A percentile compares a stretch with the other conserved stretches of the same genome.
Evolutionary conservation across 1,140 invertebrate species (phyloP).

Genomic region (Colletes gigas): DNA sequence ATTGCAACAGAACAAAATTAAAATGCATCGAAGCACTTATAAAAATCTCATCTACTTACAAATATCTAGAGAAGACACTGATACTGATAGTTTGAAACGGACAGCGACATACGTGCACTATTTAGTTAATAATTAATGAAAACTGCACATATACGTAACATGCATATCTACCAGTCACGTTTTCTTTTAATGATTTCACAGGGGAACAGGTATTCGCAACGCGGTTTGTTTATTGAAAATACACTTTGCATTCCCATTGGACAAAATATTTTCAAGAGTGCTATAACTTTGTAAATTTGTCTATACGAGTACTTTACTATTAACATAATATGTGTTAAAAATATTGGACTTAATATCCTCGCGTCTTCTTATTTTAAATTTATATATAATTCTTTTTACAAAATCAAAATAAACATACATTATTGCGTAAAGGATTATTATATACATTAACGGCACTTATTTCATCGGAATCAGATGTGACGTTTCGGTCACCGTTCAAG

Average conservation of each 20-base stretch:
- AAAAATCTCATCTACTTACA: slow-evolving; percentile 28
- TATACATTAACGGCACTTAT: background rate
- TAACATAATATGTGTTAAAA: background rate
- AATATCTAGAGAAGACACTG: slow-evolving; percentile 56
- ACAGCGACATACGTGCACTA: slow-evolving; percentile 29
- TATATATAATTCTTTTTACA: background rate
- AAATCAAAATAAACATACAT: background rate
- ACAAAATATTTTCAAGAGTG: background rate
- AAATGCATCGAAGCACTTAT: slow-evolving; percentile 8
- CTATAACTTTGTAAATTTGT: no score
- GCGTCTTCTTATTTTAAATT: background rate
- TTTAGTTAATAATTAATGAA: slow-evolving; percentile 47
- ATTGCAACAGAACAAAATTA: slow-evolving; percentile 38
- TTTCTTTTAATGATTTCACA: slow-evolving; percentile 8
- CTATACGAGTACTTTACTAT: background rate
- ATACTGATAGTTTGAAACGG: slow-evolving; percentile 53
- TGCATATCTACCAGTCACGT: background rate
- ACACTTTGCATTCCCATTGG: background rate
- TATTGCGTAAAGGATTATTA: background rate
- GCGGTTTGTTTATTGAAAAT: background rate
- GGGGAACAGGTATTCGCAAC: background rate
- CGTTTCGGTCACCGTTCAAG: background rate
- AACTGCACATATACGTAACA: background rate
- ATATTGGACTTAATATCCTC: no score
- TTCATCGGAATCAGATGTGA: background rate